Evolutionary conservation across 2,888 invertebrate species (phyloP), one percentile per base, ranked within the genome.

Genomic region (Ashinkailepas kermadecensis): DNA sequence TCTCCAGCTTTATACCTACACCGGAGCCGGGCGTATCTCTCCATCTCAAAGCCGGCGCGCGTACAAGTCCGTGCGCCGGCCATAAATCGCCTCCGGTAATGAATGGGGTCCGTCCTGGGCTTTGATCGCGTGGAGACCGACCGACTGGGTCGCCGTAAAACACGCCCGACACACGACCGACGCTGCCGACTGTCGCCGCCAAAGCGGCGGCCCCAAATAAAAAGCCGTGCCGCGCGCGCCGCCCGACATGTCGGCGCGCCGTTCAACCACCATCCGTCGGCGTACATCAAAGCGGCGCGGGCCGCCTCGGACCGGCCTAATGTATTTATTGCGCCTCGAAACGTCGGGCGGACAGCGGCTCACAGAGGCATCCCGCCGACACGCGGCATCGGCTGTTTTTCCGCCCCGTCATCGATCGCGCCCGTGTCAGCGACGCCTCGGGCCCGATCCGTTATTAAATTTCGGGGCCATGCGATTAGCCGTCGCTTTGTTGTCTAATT

Each of bases 401-500:
- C 23, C 67, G n/a, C 67, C 39, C 39, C 39, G 39, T 39, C 39
- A 39, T 39, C 39, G 39, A 39, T 39, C 39, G 39, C 39, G 39
- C 39, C 39, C 39, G n/a, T 11, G 25, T 25, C 67, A 10, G 67
- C 23, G 23, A 11, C 23, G 25, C 39, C 39, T 39, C 39, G 39
- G 39, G 39, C 39, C 39, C 39, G 39, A 39, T 12, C 67, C 25
- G 67, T 25, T 67, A 23, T 25, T 25, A 25, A 67, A 70, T 39
- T 70, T 39, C 15, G 15, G 70, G 70, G 62, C 12, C 15, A 39
- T 23, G 25, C 15, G 70, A 70, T 70, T 70, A 70, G 70, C 70
- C 39, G 70, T 39, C 15, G 23, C 70, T 70, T 70, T 70, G 70
- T 70, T 70, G 70, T 70, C 70, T 67, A 23, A 67, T 67, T 21